Percentiles rank a stretch among this genome's conserved stretches.
phyloP scores from a whole-genome alignment of 1,140 invertebrate genomes.

The honey bee (Apis mellifera) region DNA sequence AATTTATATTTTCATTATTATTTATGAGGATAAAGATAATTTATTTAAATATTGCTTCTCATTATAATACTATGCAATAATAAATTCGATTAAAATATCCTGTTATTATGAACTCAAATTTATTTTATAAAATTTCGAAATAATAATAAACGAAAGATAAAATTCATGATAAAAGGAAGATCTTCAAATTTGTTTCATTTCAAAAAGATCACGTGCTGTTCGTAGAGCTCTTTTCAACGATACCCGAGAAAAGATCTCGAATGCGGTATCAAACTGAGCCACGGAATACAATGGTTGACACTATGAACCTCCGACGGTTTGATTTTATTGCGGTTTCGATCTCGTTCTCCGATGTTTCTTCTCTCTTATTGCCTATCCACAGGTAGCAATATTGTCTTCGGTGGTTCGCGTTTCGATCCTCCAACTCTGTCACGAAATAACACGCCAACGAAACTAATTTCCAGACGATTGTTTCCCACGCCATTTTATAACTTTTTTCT shows the following conservation, averaged over 20 bases:
- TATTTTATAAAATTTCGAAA: too few species aligned
- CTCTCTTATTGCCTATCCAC: slow-evolving; percentile 45
- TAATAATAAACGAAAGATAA: too few species aligned
- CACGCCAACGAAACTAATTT: slow-evolving; percentile 14
- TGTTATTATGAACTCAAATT: too few species aligned
- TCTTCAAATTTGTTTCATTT: too few species aligned
- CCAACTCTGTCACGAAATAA: neutral
- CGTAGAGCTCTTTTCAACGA: neutral
- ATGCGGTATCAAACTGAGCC: slow-evolving; percentile 35
- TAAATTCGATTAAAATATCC: too few species aligned
- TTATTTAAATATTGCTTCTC: too few species aligned
- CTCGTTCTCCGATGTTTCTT: slow-evolving; percentile 39
- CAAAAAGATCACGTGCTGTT: slow-evolving; percentile 8
- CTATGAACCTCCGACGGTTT: slow-evolving; percentile 56
- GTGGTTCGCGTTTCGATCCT: neutral
- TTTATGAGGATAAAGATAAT: too few species aligned
- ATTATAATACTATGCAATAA: too few species aligned
- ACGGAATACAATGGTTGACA: slow-evolving; percentile 64
- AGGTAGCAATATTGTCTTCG: slow-evolving; percentile 49
- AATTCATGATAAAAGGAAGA: too few species aligned
- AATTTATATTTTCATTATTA: too few species aligned
- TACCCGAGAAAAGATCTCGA: slow-evolving; percentile 7
- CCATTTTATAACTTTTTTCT: too few species aligned
- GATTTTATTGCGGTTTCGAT: slow-evolving; percentile 57
- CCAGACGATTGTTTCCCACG: neutral